Percentiles rank a stretch among this genome's conserved stretches.
Conservation (phyloP, 2,888 invertebrate species). For the Kryphioiulus occultus region DNA sequence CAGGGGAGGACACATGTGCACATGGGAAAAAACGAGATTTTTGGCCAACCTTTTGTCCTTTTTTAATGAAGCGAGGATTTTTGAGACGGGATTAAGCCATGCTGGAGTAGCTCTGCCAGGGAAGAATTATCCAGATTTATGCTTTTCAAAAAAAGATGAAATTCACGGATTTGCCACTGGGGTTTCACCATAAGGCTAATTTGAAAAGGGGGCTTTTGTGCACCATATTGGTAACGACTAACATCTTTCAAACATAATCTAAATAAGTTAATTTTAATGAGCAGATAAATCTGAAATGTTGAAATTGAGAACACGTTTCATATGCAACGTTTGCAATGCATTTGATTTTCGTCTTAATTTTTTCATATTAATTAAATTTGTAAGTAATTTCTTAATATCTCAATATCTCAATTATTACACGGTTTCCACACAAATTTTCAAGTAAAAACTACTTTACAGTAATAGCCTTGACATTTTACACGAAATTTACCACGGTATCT, state of each 20-base stretch:
- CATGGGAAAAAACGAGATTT: conserved; percentile 1
- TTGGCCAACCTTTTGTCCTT: not conserved
- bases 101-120: not conserved
- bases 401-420: no score
- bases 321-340: no score
- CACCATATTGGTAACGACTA: not conserved
- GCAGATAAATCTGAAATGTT: no score
- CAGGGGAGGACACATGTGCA: not conserved
- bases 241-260: not conserved
- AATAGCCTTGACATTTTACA: no score
- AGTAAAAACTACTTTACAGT: no score
- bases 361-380: no score
- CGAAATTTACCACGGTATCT: no score
- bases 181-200: not conserved
- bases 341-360: no score
- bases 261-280: not conserved
- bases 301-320: no score
- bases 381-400: no score
- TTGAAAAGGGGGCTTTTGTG: not conserved
- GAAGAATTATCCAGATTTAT: conserved; percentile 21
- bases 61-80: conserved; percentile 17
- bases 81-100: conserved; percentile 11
- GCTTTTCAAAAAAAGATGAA: not conserved
- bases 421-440: no score
- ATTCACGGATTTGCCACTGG: not conserved